These are phyloP conservation scores for Euwallacea fornicatus DNA, from an alignment of 1,140 invertebrate genomes.

Conservation along the genomic window DNA sequence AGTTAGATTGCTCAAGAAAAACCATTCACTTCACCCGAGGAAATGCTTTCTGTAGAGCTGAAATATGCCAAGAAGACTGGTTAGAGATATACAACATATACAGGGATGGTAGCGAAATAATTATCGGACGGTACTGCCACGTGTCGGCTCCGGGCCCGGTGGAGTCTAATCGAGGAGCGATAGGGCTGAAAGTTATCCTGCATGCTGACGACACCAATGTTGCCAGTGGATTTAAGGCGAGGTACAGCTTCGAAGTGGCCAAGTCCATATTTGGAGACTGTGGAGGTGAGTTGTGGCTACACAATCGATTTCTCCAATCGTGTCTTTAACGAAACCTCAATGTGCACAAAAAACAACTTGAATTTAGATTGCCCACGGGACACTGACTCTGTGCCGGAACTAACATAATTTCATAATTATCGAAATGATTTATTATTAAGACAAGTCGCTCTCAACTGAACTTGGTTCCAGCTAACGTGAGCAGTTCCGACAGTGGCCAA, in stretches of 20 bases:
- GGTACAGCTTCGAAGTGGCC: conserved; percentile 82
- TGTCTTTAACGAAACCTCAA: too few relatives aligned
- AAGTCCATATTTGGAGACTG: conserved; percentile 90
- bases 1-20: not conserved
- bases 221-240: conserved; percentile 86
- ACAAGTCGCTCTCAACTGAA: not conserved
- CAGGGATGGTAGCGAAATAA: conserved; percentile 73
- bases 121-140: conserved; percentile 85
- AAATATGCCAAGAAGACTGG: conserved; percentile 89
- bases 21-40: too few relatives aligned
- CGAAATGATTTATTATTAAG: not conserved
- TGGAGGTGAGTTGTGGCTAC: conserved; percentile 59
- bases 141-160: conserved; percentile 84
- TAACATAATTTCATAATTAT: not conserved
- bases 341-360: too few relatives aligned
- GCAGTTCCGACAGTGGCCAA: conserved; percentile 77
- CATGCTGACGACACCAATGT: conserved; percentile 82
- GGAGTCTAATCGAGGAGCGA: conserved; percentile 82
- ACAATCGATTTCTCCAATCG: conserved; percentile 1
- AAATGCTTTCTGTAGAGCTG: conserved; percentile 54
- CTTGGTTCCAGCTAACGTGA: conserved; percentile 65
- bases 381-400: not conserved
- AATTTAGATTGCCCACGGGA: too few relatives aligned
- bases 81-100: conserved; percentile 89
- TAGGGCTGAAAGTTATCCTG: conserved; percentile 79